Evolutionary conservation across 2,113 vertebrate genomes (phyloP), one percentile per base, ranked within the genome.

Genomic region (Phocoena sinus): DNA sequence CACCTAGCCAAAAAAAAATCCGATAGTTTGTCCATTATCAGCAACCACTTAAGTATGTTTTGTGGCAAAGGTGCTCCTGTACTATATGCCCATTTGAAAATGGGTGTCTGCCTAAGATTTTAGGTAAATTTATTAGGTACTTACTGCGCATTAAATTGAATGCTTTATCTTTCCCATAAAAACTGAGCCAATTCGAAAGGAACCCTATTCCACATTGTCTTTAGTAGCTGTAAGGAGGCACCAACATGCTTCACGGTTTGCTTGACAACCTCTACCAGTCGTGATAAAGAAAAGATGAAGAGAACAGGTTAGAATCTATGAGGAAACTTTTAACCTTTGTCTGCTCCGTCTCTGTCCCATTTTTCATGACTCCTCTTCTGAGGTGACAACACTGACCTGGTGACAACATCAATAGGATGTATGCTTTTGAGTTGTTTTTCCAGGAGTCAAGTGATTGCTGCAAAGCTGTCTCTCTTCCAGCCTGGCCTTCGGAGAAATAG

Each of bases 321-420:
- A 80, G 53, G 82, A 87, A n/a, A 93, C 85, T 91, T 63, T 91
- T 86, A 92, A 94, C 96, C 97, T 97, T 67, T 93, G 89, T 47
- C 79, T 90, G 5, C n/a, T 38, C 60, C 71, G 74, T 82, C 81
- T 38, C 41, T 56, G 10, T 15, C 74, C 58, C 47, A 44, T 94
- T 97, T 88, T 53, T 95, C 77, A 56, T 13, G 89, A 9, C 31
- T 80, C 9, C 28, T 60, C 63, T 67, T 67, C 58, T 47, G n/a
- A 28, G 41, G 62, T 85, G 77, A 79, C 81, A 76, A 36, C 47
- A 1, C 26, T 84, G 71, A 56, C 81, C 95, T 74, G 36, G 25
- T 10, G 44, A 47, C 44, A 47, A 47, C 81, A 12, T 81, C 63
- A 36, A 2, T 15, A 38, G 73, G 60, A 44, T 63, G 15, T 7